Conservation (phyloP, 2,888 invertebrate species). For the Physocephala rufipes region DNA sequence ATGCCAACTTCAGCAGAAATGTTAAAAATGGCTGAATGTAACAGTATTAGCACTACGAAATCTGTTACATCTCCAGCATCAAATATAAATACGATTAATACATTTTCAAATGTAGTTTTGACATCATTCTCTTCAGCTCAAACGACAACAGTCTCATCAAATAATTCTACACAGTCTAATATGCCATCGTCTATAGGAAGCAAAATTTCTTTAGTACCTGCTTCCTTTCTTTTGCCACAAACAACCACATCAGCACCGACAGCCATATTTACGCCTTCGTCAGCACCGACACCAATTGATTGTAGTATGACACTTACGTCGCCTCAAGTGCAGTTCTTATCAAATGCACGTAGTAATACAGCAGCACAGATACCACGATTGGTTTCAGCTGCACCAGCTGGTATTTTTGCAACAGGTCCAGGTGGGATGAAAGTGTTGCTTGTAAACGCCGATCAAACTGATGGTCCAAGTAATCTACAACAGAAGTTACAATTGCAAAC, state of each 20-base stretch:
- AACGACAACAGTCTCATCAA: conserved; percentile 42
- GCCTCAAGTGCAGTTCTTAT: conserved; percentile 43
- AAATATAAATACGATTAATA: conserved; percentile 26
- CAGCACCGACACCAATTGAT: neutral
- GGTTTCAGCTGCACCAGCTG: conserved; percentile 43
- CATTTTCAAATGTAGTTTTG: conserved; percentile 33
- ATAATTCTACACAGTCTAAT: conserved; percentile 37
- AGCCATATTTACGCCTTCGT: conserved; percentile 21
- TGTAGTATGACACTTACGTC: neutral
- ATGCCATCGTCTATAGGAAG: conserved; percentile 48
- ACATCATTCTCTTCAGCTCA: conserved; percentile 38
- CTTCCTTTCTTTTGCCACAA: conserved; percentile 63
- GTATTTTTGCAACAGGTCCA: conserved; percentile 53
- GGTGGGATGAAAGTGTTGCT: conserved; percentile 64
- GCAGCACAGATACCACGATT: conserved; percentile 46
- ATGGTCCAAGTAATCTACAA: conserved; percentile 37
- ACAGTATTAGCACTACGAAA: conserved; percentile 47
- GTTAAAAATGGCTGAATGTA: conserved; percentile 52
- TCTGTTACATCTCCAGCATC: conserved; percentile 41
- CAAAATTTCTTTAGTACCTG: conserved; percentile 65
- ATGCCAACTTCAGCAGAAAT: conserved; percentile 55
- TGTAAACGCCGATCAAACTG: conserved; percentile 59
- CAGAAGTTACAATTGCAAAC: conserved; percentile 42
- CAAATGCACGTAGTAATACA: conserved; percentile 27
- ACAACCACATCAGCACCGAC: conserved; percentile 43